phyloP scores from a whole-genome alignment of 1,140 invertebrate species.

The Mycetomoellerius zeteki region DNA sequence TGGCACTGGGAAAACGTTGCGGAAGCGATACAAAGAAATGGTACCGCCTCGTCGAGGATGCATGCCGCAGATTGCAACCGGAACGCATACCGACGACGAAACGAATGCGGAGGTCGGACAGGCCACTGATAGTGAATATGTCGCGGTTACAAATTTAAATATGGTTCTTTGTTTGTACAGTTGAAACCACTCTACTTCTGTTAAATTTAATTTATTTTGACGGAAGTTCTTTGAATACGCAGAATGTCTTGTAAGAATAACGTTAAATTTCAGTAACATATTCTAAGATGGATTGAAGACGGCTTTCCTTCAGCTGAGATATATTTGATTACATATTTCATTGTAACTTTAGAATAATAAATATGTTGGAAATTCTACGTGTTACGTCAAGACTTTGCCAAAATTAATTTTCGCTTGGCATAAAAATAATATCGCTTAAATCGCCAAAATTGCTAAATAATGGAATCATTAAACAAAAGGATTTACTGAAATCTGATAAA shows the following conservation, averaged over 20 bases:
- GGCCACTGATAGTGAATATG: neutral
- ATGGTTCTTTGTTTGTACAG: conserved; percentile 45
- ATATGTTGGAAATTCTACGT: neutral
- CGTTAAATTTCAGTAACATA: conserved; percentile 36
- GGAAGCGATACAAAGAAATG: conserved; percentile 32
- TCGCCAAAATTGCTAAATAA: neutral
- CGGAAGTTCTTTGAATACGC: conserved; percentile 52
- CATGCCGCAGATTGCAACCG: conserved; percentile 6
- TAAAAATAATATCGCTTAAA: conserved; percentile 11
- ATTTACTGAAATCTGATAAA: too few relatives aligned
- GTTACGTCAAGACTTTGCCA: neutral
- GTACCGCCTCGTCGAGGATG: conserved; percentile 5
- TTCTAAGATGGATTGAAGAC: neutral
- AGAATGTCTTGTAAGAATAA: conserved; percentile 4
- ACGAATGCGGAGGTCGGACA: neutral
- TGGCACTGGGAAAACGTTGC: conserved; percentile 50
- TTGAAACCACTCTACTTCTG: conserved; percentile 18
- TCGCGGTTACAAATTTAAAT: conserved; percentile 51
- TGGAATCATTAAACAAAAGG: neutral
- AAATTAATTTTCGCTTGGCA: neutral
- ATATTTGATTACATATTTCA: conserved; percentile 24
- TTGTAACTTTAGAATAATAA: conserved; percentile 40
- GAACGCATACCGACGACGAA: conserved; percentile 4
- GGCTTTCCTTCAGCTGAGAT: neutral
- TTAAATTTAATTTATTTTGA: conserved; percentile 57